Evolutionary conservation across 2,888 invertebrate genomes (phyloP).

Genomic region (Xanthia togata): DNA sequence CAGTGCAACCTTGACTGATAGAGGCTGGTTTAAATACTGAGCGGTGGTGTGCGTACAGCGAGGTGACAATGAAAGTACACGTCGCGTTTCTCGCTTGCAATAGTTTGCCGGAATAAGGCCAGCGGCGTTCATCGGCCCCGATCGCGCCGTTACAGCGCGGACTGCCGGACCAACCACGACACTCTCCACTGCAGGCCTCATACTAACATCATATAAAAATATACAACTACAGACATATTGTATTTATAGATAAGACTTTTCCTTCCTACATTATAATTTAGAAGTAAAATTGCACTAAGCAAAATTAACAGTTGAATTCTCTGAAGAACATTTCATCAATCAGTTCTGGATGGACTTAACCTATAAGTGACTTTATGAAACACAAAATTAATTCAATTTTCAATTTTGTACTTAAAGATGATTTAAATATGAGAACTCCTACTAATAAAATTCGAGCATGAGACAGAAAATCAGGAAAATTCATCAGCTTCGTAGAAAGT

Average conservation of each 20-base stretch:
- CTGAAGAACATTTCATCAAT: slow-evolving; percentile 5
- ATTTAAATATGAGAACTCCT: slow-evolving; percentile 2
- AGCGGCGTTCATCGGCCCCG: slow-evolving; percentile 89
- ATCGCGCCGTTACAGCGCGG: slow-evolving; percentile 83
- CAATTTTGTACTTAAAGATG: neutral
- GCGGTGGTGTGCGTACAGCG: slow-evolving; percentile 71
- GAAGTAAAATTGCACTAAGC: neutral
- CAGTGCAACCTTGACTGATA: slow-evolving; percentile 58
- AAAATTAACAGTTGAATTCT: neutral
- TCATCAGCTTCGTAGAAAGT: slow-evolving; percentile 84
- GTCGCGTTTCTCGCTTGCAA: slow-evolving; percentile 87
- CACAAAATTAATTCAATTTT: neutral
- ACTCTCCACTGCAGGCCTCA: slow-evolving; percentile 61
- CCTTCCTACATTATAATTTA: slow-evolving; percentile 14
- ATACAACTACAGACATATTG: slow-evolving; percentile 32
- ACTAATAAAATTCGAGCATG: slow-evolving; percentile 51
- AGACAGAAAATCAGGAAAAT: slow-evolving; percentile 71
- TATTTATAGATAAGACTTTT: slow-evolving; percentile 47
- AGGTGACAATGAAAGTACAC: slow-evolving; percentile 90
- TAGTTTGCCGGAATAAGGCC: slow-evolving; percentile 88
- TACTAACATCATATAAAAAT: slow-evolving; percentile 48
- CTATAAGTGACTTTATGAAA: neutral
- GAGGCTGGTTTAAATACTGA: slow-evolving; percentile 57
- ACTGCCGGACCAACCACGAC: slow-evolving; percentile 65
- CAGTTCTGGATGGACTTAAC: neutral